Evolutionary conservation across 2,888 invertebrate species (phyloP).

Genomic region (Bursaphelenchus okinawaensis): DNA sequence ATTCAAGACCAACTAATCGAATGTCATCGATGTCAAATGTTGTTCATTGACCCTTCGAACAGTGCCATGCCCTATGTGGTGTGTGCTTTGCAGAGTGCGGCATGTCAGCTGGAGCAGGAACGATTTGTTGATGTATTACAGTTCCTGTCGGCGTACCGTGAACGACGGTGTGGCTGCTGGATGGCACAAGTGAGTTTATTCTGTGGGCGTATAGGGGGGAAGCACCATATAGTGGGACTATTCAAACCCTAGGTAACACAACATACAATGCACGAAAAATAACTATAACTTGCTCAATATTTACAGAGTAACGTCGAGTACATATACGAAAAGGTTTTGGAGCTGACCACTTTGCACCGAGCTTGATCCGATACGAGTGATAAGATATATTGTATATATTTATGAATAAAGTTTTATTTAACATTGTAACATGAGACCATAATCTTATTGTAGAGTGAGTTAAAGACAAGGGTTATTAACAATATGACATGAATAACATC

Average conservation of each 20-base stretch:
- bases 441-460: no score
- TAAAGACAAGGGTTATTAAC: no score
- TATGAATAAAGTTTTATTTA: neutral
- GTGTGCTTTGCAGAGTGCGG: constrained; percentile 52
- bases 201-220: no score
- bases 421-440: no score
- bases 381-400: neutral
- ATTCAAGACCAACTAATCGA: constrained; percentile 39
- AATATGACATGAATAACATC: no score
- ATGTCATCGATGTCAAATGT: constrained; percentile 24
- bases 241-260: no score
- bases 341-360: constrained; percentile 65
- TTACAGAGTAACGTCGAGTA: constrained; percentile 80
- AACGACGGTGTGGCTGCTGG: constrained; percentile 34
- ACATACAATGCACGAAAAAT: neutral
- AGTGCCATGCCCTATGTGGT: constrained; percentile 41
- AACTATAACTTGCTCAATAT: neutral
- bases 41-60: constrained; percentile 30
- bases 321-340: constrained; percentile 87
- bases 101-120: constrained; percentile 54
- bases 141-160: constrained; percentile 30
- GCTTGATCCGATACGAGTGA: neutral
- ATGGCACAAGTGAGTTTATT: constrained; percentile 20
- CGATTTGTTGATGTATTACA: constrained; percentile 27
- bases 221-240: neutral